These are phyloP conservation scores for Aphidius colemani DNA, from an alignment of 2,888 invertebrate species.

Conservation along the genomic window DNA sequence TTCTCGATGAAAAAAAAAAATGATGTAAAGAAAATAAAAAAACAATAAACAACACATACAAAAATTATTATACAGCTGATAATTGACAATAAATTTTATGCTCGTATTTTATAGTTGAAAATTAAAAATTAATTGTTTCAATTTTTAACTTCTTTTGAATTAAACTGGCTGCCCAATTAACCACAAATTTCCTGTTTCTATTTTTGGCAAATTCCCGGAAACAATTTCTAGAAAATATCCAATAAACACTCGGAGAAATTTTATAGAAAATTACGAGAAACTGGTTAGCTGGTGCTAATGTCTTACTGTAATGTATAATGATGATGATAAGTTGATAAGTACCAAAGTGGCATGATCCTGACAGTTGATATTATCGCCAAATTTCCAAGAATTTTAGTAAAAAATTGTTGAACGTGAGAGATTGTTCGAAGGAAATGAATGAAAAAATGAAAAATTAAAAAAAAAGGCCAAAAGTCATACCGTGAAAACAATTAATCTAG, in stretches of 20 bases:
- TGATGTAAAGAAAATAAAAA: neutral
- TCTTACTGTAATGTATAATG: neutral
- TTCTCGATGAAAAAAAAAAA: neutral
- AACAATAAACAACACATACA: neutral
- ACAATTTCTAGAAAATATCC: no score
- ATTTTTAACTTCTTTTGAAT: neutral
- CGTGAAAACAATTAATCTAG: conserved; percentile 59
- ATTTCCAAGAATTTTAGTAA: neutral
- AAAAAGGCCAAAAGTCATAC: conserved; percentile 48
- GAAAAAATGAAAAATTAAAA: conserved; percentile 18
- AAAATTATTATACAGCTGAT: no score
- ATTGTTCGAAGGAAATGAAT: conserved; percentile 21
- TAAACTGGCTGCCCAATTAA: no score
- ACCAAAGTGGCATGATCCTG: conserved; percentile 42
- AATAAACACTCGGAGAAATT: no score
- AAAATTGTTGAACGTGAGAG: neutral
- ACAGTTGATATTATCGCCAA: conserved; percentile 38
- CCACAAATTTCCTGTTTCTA: no score
- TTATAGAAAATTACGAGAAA: no score
- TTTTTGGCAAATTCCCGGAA: no score
- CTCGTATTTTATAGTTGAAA: neutral
- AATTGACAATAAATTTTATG: neutral
- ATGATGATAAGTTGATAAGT: conserved; percentile 42
- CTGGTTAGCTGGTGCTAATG: no score
- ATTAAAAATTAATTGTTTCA: no score